These are phyloP conservation scores for Kryptopterus vitreolus DNA, from an alignment of 2,797 vertebrate genomes.

Conservation along the genomic window DNA sequence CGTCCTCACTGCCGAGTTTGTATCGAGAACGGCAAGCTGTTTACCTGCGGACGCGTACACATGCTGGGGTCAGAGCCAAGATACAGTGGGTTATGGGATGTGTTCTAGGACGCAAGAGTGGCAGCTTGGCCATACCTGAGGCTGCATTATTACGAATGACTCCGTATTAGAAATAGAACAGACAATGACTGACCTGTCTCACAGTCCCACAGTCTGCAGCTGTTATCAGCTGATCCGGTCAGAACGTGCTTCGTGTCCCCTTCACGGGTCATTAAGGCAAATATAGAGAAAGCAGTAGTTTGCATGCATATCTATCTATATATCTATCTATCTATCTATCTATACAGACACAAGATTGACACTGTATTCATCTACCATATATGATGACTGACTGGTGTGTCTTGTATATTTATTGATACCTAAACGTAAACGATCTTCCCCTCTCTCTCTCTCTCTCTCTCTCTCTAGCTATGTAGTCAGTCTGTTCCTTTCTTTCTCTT, in stretches of 20 bases:
- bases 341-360: not conserved
- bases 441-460: too few species aligned
- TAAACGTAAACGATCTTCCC: not conserved
- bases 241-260: constrained; percentile 96
- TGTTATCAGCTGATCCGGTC: constrained; percentile 96
- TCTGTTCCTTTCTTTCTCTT: too few species aligned
- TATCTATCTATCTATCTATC: too few species aligned
- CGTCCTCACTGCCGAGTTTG: constrained; percentile 93
- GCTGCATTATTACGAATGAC: too few species aligned
- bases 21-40: constrained; percentile 90
- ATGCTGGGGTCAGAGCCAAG: too few species aligned
- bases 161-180: not conserved
- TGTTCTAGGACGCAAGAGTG: too few species aligned
- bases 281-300: not conserved
- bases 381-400: not conserved
- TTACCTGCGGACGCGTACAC: constrained; percentile 88
- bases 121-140: too few species aligned
- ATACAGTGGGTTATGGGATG: too few species aligned
- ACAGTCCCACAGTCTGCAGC: constrained; percentile 96
- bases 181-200: constrained; percentile 81
- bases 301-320: not conserved
- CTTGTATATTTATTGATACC: not conserved
- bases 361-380: not conserved
- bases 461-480: too few species aligned
- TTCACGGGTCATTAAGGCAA: constrained; percentile 74